Conservation (phyloP, 1,140 invertebrate species). For the Campoletis sonorensis region DNA sequence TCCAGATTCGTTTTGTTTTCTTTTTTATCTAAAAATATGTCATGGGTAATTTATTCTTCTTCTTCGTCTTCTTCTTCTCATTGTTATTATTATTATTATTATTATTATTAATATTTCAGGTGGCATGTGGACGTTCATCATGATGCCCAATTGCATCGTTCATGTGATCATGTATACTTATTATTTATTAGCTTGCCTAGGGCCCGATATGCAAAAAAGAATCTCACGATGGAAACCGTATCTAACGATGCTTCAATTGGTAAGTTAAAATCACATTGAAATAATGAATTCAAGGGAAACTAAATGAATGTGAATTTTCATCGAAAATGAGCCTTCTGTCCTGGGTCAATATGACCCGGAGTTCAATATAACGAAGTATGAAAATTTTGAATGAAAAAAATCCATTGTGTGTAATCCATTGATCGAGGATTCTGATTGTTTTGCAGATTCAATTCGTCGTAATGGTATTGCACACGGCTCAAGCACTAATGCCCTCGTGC, state of each 20-base stretch:
- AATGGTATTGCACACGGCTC: constrained; percentile 77
- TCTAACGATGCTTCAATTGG: constrained; percentile 91
- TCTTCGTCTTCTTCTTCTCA: too few species aligned
- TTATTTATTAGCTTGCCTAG: constrained; percentile 83
- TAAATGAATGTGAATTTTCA: too few species aligned
- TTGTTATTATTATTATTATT: too few species aligned
- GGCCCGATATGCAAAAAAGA: constrained; percentile 87
- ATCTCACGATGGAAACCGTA: constrained; percentile 94
- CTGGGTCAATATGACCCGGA: too few species aligned
- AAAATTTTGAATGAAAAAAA: too few species aligned
- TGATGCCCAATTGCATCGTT: constrained; percentile 80
- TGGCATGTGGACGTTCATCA: constrained; percentile 73
- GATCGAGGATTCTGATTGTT: neutral
- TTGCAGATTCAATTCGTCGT: constrained; percentile 83
- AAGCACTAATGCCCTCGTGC: constrained; percentile 78
- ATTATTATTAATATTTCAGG: constrained; percentile 62
- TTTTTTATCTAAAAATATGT: neutral
- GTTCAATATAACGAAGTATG: too few species aligned
- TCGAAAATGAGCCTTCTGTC: too few species aligned
- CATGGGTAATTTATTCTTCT: neutral
- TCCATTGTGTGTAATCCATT: too few species aligned
- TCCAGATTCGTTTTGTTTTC: neutral
- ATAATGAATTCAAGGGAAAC: neutral
- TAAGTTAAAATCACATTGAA: constrained; percentile 56
- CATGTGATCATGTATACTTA: constrained; percentile 83